Evolutionary conservation across 2,888 invertebrate genomes (phyloP).

Genomic region (Chrysolina haemoptera): DNA sequence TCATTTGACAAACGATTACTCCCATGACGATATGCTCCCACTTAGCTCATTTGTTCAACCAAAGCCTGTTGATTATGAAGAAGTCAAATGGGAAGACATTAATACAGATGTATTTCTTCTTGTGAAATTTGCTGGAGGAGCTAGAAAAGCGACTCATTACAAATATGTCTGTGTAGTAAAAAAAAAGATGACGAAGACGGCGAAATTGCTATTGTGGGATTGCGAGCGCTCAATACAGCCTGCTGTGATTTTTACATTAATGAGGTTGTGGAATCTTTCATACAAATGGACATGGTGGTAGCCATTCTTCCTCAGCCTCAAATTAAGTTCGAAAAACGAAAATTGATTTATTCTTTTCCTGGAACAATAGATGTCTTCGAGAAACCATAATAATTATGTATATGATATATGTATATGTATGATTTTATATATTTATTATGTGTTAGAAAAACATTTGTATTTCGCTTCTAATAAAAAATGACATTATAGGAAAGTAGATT

Average conservation of each 20-base stretch:
- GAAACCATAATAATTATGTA: slow-evolving; percentile 21
- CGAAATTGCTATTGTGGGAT: slow-evolving; percentile 26
- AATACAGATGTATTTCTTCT: slow-evolving; percentile 24
- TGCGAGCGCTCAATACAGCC: slow-evolving; percentile 24
- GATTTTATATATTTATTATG: neutral
- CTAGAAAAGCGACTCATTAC: slow-evolving; percentile 19
- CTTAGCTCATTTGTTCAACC: slow-evolving; percentile 14
- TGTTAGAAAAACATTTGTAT: slow-evolving; percentile 5
- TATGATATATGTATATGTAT: neutral
- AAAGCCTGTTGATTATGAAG: slow-evolving; percentile 17
- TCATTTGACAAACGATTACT: slow-evolving; percentile 14
- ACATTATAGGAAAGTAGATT: slow-evolving; percentile 12
- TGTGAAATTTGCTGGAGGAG: slow-evolving; percentile 28
- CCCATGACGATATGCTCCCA: slow-evolving; percentile 17
- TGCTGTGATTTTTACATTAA: slow-evolving; percentile 31
- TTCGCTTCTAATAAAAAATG: slow-evolving; percentile 24
- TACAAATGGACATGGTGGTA: slow-evolving; percentile 10
- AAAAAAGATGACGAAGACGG: slow-evolving; percentile 20
- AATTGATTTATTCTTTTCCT: slow-evolving; percentile 26
- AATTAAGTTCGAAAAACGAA: slow-evolving; percentile 24
- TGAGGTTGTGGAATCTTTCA: neutral
- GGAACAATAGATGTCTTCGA: slow-evolving; percentile 31
- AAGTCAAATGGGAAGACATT: slow-evolving; percentile 25
- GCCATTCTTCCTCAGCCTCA: slow-evolving; percentile 30
- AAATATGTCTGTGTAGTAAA: slow-evolving; percentile 33